Evolutionary conservation across 2,888 invertebrate species (phyloP).

Genomic region (Polydesmus complanatus): DNA sequence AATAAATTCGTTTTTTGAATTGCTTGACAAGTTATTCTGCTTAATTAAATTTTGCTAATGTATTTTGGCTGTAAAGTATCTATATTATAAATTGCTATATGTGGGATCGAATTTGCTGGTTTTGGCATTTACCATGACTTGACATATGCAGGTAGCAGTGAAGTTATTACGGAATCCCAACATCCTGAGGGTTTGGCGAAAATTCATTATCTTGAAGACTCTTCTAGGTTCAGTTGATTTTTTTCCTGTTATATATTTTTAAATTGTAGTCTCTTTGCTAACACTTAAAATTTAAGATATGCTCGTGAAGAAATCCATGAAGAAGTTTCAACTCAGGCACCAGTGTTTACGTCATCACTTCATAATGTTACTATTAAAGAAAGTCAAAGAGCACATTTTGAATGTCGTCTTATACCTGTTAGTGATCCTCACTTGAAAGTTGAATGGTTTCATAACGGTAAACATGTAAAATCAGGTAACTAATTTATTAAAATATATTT

Average conservation of each 20-base stretch:
- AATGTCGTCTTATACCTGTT: conserved; percentile 83
- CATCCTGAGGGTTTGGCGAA: conserved; percentile 78
- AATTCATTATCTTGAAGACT: conserved; percentile 75
- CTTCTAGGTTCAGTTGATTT: conserved; percentile 13
- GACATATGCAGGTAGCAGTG: conserved; percentile 39
- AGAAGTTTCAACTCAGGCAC: conserved; percentile 76
- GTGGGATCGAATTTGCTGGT: not conserved
- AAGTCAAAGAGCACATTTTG: conserved; percentile 87
- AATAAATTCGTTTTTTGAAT: no score
- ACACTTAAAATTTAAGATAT: conserved; percentile 37
- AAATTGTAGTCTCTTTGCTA: not conserved
- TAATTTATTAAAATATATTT: not conserved
- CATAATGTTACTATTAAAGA: conserved; percentile 86
- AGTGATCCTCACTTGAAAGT: conserved; percentile 86
- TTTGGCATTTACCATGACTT: conserved; percentile 4
- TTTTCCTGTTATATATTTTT: no score
- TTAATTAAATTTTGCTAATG: no score
- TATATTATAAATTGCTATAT: no score
- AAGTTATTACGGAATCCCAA: conserved; percentile 69
- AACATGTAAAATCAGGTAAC: conserved; percentile 65
- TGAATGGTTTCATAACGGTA: conserved; percentile 88
- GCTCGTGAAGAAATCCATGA: conserved; percentile 59
- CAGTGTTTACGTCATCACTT: conserved; percentile 81
- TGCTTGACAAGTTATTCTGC: no score
- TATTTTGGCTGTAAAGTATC: no score